phyloP scores from a whole-genome alignment of 2,797 vertebrate genomes.

The Spea hammondii region DNA sequence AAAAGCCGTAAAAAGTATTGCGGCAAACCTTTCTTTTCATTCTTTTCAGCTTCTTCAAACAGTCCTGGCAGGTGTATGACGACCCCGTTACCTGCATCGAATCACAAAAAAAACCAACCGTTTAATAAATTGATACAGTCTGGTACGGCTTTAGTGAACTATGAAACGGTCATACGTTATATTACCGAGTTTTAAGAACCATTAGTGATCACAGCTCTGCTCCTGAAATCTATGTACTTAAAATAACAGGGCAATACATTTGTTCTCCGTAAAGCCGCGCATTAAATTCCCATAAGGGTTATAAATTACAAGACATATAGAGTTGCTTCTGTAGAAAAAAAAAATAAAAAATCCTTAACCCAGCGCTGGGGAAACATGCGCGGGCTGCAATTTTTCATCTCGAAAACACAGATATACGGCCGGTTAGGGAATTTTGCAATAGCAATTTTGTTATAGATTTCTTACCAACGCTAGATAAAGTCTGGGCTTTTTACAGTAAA shows the following conservation, averaged over 20 bases:
- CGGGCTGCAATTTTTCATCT: slow-evolving; percentile 27
- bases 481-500: slow-evolving; percentile 43
- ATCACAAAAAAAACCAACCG: slow-evolving; percentile 50
- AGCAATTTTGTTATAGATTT: slow-evolving; percentile 37
- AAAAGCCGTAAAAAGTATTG: neutral
- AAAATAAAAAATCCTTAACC: slow-evolving; percentile 45
- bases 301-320: slow-evolving; percentile 34
- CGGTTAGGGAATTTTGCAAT: slow-evolving; percentile 31
- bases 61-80: slow-evolving; percentile 96
- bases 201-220: neutral
- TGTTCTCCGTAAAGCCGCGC: slow-evolving; percentile 35
- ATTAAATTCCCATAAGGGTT: slow-evolving; percentile 28
- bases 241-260: slow-evolving; percentile 12
- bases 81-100: slow-evolving; percentile 87
- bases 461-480: slow-evolving; percentile 24
- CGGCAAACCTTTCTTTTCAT: slow-evolving; percentile 93
- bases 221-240: slow-evolving; percentile 32
- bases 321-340: slow-evolving; percentile 45
- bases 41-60: slow-evolving; percentile 98
- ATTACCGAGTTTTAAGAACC: neutral
- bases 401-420: slow-evolving; percentile 35
- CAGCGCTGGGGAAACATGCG: slow-evolving; percentile 36
- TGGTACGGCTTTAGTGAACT: neutral
- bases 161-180: neutral
- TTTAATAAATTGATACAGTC: neutral